Evolutionary conservation across 1,140 invertebrate species (phyloP).

Genomic region (Paralvinella palmiformis): DNA sequence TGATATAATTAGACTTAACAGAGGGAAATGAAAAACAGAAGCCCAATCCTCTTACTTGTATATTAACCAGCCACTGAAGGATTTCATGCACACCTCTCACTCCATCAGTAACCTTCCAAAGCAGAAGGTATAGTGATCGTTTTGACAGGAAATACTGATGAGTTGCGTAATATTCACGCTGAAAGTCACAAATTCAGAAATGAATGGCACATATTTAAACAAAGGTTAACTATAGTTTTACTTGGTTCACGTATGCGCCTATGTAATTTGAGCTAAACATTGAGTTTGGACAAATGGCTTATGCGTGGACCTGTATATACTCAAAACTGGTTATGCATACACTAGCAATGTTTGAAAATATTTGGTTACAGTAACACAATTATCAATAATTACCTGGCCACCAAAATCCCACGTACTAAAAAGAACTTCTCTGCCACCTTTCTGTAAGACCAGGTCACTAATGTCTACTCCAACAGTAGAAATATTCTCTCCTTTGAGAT

Average conservation of each 20-base stretch:
- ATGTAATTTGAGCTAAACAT: no score
- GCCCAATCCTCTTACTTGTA: constrained; percentile 58
- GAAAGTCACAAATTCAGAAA: constrained; percentile 37
- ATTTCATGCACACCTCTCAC: constrained; percentile 84
- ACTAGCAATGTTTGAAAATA: no score
- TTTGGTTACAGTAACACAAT: no score
- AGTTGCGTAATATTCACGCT: constrained; percentile 71
- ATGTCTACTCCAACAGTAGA: constrained; percentile 97
- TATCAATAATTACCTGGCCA: constrained; percentile 67
- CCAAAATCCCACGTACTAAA: constrained; percentile 99
- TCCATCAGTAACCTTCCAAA: constrained; percentile 89
- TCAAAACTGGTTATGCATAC: not conserved
- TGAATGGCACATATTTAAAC: no score
- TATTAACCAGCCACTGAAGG: constrained; percentile 90
- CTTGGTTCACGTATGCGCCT: no score
- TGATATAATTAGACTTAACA: no score
- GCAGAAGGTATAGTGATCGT: constrained; percentile 86
- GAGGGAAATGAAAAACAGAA: no score
- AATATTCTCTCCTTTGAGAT: constrained; percentile 53
- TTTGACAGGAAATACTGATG: constrained; percentile 98
- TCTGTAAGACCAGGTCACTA: constrained; percentile 63
- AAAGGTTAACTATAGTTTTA: no score
- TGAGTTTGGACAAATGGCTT: no score
- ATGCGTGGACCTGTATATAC: not conserved
- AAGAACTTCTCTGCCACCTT: constrained; percentile 64